Evolutionary conservation across 2,888 invertebrate species (phyloP).

Genomic region (Rotaria magnacalcarata): DNA sequence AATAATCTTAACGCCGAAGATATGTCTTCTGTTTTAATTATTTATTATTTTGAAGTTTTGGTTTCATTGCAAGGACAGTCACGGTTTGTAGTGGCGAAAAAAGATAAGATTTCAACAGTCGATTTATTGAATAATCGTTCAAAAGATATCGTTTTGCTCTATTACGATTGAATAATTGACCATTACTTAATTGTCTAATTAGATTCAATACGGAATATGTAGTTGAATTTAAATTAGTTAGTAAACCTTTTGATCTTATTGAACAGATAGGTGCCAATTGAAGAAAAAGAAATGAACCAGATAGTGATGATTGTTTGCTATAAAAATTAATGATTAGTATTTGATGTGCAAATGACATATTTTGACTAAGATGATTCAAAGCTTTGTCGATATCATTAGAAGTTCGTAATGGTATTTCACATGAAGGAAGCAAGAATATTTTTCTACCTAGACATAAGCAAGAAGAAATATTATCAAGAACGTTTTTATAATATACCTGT

Average conservation of each 20-base stretch:
- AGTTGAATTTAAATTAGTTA: conserved; percentile 6
- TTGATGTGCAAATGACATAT: background rate
- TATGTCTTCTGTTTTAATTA: no score
- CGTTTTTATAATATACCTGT: background rate
- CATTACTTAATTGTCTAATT: background rate
- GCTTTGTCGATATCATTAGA: background rate
- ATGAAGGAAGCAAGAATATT: background rate
- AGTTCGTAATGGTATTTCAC: background rate
- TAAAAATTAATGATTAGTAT: background rate
- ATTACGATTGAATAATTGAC: background rate
- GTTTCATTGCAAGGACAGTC: background rate
- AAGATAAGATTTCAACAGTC: background rate
- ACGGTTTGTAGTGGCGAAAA: background rate
- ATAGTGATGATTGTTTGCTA: background rate
- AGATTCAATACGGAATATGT: background rate
- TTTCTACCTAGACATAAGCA: background rate
- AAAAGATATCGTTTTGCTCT: background rate
- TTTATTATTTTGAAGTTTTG: background rate
- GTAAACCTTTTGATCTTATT: background rate
- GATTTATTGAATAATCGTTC: conserved; percentile 23
- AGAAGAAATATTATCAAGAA: no score
- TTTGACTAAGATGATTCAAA: background rate
- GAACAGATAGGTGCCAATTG: conserved; percentile 9
- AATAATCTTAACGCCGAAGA: no score
- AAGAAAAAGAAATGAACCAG: conserved; percentile 15